These are phyloP conservation scores for Dynastes maya DNA, from an alignment of 2,888 invertebrate genomes.

Conservation along the genomic window DNA sequence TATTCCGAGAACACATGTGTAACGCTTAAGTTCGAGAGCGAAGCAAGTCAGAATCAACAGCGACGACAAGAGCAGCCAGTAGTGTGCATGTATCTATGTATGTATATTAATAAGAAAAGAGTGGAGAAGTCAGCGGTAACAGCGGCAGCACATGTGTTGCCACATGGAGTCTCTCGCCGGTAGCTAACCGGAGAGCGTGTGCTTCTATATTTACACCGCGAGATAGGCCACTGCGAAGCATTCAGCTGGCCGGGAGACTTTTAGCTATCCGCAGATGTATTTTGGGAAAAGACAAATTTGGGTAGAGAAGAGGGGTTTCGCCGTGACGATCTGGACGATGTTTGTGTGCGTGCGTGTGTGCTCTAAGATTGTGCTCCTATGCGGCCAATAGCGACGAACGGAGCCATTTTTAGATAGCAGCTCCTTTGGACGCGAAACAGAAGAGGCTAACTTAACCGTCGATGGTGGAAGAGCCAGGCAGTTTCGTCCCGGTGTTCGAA, in stretches of 20 bases:
- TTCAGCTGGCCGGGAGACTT: slow-evolving; percentile 57
- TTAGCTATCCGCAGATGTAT: slow-evolving; percentile 74
- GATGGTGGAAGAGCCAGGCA: slow-evolving; percentile 8
- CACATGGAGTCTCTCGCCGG: slow-evolving; percentile 52
- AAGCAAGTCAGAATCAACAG: too few relatives aligned
- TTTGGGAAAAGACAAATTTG: slow-evolving; percentile 90
- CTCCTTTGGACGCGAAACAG: slow-evolving; percentile 63
- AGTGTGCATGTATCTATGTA: slow-evolving; percentile 4
- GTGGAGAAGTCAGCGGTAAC: not conserved
- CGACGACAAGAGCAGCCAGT: too few relatives aligned
- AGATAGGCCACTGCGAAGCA: slow-evolving; percentile 58
- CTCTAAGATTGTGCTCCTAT: slow-evolving; percentile 60
- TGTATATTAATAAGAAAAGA: not conserved
- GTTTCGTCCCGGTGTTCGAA: slow-evolving; percentile 36
- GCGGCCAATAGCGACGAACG: slow-evolving; percentile 67
- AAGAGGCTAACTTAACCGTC: too few relatives aligned
- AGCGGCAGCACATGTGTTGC: slow-evolving; percentile 56
- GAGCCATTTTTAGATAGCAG: slow-evolving; percentile 71
- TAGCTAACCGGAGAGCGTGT: slow-evolving; percentile 3
- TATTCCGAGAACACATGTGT: slow-evolving; percentile 4
- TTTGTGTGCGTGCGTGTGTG: slow-evolving; percentile 54
- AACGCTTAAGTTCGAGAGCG: too few relatives aligned
- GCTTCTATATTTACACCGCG: slow-evolving; percentile 56
- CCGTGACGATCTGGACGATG: not conserved
- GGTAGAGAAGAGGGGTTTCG: slow-evolving; percentile 72